These are phyloP conservation scores for Zygaena filipendulae DNA, from an alignment of 2,888 invertebrate species.

Conservation along the genomic window DNA sequence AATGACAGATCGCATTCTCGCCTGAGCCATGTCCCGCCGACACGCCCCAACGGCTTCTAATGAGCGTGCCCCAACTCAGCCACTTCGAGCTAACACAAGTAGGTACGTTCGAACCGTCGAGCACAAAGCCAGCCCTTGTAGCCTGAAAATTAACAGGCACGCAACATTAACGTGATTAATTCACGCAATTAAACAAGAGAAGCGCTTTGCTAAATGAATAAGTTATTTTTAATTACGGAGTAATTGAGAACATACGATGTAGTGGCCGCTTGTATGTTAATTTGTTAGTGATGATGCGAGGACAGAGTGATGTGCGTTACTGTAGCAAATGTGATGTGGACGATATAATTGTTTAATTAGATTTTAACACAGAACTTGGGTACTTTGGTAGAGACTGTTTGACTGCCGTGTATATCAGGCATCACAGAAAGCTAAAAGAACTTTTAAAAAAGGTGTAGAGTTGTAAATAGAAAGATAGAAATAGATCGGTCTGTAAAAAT, in stretches of 20 bases:
- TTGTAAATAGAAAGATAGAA: too few relatives aligned
- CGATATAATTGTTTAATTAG: conserved; percentile 20
- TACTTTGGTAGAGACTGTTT: too few relatives aligned
- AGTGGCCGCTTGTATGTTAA: conserved; percentile 28
- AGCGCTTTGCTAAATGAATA: conserved; percentile 51
- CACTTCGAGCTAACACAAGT: conserved; percentile 18
- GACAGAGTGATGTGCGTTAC: conserved; percentile 12
- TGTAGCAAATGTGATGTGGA: conserved; percentile 24
- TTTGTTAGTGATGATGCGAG: conserved; percentile 32
- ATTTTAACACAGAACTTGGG: too few relatives aligned
- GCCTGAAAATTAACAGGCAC: conserved; percentile 53
- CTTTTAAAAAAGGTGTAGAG: too few relatives aligned
- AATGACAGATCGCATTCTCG: conserved; percentile 27
- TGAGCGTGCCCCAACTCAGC: conserved; percentile 30
- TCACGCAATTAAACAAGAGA: conserved; percentile 47
- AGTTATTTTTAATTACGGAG: conserved; percentile 64
- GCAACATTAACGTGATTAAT: conserved; percentile 62
- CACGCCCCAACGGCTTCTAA: conserved; percentile 31
- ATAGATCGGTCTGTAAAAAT: too few relatives aligned
- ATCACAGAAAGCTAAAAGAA: too few relatives aligned
- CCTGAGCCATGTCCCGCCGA: conserved; percentile 17
- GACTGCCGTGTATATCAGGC: too few relatives aligned
- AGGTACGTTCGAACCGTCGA: conserved; percentile 29
- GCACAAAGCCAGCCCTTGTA: conserved; percentile 47
- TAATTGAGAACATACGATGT: conserved; percentile 42